These are phyloP conservation scores for Tetramorium alpestre DNA, from an alignment of 1,140 invertebrate species.

Conservation along the genomic window DNA sequence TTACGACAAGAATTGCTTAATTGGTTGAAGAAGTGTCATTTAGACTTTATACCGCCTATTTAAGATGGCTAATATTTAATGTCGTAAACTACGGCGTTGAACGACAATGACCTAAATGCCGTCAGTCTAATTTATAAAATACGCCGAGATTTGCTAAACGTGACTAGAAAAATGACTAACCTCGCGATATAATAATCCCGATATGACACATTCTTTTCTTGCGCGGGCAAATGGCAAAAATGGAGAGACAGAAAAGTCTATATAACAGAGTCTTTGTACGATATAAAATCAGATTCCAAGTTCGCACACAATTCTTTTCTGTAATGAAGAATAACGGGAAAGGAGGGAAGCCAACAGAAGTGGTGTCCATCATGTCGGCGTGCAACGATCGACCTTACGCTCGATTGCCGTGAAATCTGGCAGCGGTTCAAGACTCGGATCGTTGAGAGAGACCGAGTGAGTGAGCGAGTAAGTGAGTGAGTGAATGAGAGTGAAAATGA, in stretches of 20 bases:
- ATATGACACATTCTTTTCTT: neutral
- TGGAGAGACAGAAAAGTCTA: neutral
- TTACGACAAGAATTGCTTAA: neutral
- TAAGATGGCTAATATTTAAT: neutral
- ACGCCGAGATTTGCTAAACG: neutral
- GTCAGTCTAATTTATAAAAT: neutral
- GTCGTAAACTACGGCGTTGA: neutral
- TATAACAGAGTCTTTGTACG: neutral
- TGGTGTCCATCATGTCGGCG: conserved; percentile 1
- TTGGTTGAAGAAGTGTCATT: too few species aligned
- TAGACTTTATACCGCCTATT: neutral
- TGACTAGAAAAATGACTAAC: neutral
- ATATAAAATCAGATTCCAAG: neutral
- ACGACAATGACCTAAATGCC: neutral
- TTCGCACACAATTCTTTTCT: neutral
- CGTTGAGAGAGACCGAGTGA: neutral
- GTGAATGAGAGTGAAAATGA: neutral
- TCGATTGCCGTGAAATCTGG: conserved; percentile 27
- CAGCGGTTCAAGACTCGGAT: conserved; percentile 17
- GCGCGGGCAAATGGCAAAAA: neutral
- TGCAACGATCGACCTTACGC: conserved; percentile 28
- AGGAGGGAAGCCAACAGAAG: neutral
- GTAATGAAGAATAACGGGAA: neutral
- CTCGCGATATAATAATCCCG: neutral
- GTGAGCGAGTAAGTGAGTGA: neutral